These are phyloP conservation scores for Oxycera nigricornis DNA, from an alignment of 2,888 invertebrate genomes.

Conservation along the genomic window DNA sequence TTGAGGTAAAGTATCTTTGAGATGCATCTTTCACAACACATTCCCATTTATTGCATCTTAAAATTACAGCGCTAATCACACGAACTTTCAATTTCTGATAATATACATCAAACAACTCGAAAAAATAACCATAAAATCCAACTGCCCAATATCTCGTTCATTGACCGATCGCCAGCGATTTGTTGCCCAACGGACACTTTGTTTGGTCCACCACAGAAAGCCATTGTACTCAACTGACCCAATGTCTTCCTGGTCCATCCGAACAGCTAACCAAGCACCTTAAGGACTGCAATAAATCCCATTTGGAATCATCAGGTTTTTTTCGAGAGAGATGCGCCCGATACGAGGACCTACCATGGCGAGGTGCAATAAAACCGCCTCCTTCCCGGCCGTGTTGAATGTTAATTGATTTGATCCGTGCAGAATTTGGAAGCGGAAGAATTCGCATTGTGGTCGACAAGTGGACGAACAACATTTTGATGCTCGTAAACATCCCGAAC, in stretches of 20 bases:
- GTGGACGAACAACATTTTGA: conserved; percentile 15
- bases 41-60: no score
- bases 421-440: no score
- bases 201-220: not conserved
- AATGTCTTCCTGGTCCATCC: not conserved
- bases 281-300: not conserved
- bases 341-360: conserved; percentile 7
- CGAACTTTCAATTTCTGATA: conserved; percentile 14
- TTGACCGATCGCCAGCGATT: no score
- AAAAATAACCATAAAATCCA: conserved; percentile 22
- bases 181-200: not conserved
- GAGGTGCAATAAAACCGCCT: conserved; percentile 8
- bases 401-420: conserved; percentile 21
- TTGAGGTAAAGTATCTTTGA: no score
- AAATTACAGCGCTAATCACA: not conserved
- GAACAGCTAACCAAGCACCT: not conserved
- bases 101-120: not conserved
- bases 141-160: conserved; percentile 2
- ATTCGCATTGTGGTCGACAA: no score
- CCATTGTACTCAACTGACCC: conserved; percentile 1
- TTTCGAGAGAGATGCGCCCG: not conserved
- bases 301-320: not conserved
- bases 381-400: not conserved
- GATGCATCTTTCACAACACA: no score
- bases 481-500: conserved; percentile 29